Percentiles rank a stretch among this genome's conserved stretches.
phyloP scores from a whole-genome alignment of 2,113 vertebrate species.

The Apeltes quadracus region DNA sequence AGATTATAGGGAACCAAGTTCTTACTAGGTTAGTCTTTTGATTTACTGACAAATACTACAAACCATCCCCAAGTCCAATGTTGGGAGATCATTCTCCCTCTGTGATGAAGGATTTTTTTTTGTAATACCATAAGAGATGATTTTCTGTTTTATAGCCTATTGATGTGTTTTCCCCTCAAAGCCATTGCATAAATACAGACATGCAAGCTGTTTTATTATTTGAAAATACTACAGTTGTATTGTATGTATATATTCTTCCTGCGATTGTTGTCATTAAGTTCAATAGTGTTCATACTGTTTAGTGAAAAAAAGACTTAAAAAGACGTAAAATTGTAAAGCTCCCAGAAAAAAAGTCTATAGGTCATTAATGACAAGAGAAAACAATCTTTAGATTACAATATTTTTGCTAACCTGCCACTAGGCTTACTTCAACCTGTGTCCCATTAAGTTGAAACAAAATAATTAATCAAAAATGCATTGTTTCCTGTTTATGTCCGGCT shows the following conservation, averaged over 20 bases:
- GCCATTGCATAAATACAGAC: background rate
- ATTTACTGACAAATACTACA: slow-evolving; percentile 4
- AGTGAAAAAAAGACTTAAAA: too few species aligned
- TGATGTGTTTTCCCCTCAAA: background rate
- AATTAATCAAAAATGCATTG: slow-evolving; percentile 43
- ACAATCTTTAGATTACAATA: slow-evolving; percentile 11
- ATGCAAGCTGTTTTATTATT: background rate
- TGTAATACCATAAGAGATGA: background rate
- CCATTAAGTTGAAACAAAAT: slow-evolving; percentile 35
- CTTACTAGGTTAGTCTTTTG: background rate
- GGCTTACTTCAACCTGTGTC: slow-evolving; percentile 10
- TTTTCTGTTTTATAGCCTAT: background rate
- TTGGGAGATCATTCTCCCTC: background rate
- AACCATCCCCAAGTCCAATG: slow-evolving; percentile 1
- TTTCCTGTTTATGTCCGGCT: slow-evolving; percentile 36
- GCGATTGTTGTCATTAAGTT: background rate
- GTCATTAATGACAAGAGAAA: background rate
- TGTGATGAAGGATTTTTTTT: background rate
- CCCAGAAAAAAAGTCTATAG: slow-evolving; percentile 23
- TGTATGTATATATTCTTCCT: background rate
- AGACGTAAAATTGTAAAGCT: background rate
- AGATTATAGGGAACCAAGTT: slow-evolving; percentile 13
- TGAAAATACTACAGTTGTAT: background rate
- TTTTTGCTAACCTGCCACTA: slow-evolving; percentile 10
- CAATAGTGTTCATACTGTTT: background rate